Percentiles rank a stretch among this genome's conserved stretches.
Conservation (phyloP, 2,888 invertebrate genomes). For the Drosophila falleni region DNA sequence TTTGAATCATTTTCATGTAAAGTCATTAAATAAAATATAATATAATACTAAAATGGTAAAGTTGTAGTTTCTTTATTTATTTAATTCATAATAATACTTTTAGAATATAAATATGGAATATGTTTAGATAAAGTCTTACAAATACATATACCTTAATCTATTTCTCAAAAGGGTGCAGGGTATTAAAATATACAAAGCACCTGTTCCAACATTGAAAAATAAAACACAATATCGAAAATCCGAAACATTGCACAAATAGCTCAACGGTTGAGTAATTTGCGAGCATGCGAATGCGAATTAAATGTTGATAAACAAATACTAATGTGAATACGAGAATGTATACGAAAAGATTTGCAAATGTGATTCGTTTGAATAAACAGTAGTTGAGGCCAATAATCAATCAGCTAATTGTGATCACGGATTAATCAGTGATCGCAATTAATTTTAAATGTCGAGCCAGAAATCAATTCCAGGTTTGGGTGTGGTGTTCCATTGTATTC, state of each 20-base stretch:
- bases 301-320: constrained; percentile 60
- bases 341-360: constrained; percentile 37
- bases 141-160: no score
- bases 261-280: constrained; percentile 65
- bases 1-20: neutral
- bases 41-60: no score
- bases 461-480: constrained; percentile 28
- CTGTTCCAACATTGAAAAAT: constrained; percentile 38
- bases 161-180: neutral
- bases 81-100: no score
- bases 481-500: constrained; percentile 45
- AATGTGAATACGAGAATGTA: constrained; percentile 31
- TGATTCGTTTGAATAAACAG: constrained; percentile 36
- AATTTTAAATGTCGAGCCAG: constrained; percentile 35
- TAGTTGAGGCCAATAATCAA: constrained; percentile 46
- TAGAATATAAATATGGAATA: no score
- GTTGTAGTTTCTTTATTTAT: no score
- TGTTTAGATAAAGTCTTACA: no score
- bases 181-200: constrained; percentile 26
- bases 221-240: constrained; percentile 30
- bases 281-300: constrained; percentile 54
- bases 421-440: constrained; percentile 56
- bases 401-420: constrained; percentile 41
- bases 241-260: constrained; percentile 55
- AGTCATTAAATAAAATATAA: no score